Conservation (phyloP, 2,113 vertebrate genomes). For the Tupaia chinensis region DNA sequence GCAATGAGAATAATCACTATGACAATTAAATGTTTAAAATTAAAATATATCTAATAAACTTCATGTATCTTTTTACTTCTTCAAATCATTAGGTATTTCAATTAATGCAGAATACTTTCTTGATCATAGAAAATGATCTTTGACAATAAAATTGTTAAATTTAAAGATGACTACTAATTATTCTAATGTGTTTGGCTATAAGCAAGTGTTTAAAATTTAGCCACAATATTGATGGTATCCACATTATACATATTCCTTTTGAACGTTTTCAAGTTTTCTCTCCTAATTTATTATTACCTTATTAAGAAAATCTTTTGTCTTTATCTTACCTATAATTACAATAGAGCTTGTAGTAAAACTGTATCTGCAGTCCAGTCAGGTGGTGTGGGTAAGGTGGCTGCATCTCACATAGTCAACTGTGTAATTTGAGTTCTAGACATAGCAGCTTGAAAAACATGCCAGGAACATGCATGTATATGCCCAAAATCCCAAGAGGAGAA, state of each 20-base stretch:
- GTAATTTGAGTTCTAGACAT: no score
- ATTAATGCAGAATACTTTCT: background rate
- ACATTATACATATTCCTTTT: background rate
- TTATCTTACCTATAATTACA: background rate
- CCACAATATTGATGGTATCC: background rate
- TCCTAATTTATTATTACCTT: background rate
- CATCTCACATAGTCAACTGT: no score
- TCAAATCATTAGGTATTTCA: background rate
- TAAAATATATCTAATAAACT: background rate
- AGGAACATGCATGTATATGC: no score
- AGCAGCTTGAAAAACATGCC: no score
- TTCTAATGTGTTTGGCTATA: background rate
- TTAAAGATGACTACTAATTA: background rate
- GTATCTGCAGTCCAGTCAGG: background rate
- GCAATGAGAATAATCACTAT: background rate
- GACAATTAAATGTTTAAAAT: background rate
- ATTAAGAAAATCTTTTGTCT: background rate
- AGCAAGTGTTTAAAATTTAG: background rate
- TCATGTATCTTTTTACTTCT: background rate
- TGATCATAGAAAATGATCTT: conserved; percentile 17
- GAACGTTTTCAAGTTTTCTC: background rate
- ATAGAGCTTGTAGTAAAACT: background rate
- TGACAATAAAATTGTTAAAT: background rate
- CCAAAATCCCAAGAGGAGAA: no score
- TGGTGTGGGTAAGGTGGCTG: no score